Percentiles rank a stretch among this genome's conserved stretches.
These are phyloP conservation scores for Cryptoblepharus egeriae DNA, from an alignment of 2,797 vertebrate species.

Conservation along the genomic window DNA sequence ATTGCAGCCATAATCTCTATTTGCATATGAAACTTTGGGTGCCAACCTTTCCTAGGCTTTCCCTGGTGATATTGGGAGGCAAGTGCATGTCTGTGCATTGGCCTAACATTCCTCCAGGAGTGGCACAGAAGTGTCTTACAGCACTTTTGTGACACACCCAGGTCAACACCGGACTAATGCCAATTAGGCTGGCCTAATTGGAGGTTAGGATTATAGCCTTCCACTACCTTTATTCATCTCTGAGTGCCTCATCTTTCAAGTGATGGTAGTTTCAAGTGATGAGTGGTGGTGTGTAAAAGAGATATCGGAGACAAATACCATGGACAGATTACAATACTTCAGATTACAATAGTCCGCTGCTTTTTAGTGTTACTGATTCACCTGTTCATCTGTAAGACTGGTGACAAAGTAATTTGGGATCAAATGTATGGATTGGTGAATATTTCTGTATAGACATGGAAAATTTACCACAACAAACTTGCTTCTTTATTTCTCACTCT, in stretches of 20 bases:
- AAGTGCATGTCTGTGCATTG: too few relatives aligned
- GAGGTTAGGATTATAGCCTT: too few relatives aligned
- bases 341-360: background rate
- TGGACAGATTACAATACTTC: background rate
- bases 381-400: background rate
- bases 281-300: background rate
- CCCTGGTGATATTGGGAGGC: too few relatives aligned
- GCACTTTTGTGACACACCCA: too few relatives aligned
- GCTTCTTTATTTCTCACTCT: conserved; percentile 44
- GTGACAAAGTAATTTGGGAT: background rate
- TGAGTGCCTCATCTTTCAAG: too few relatives aligned
- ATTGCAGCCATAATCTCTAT: conserved; percentile 50
- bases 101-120: too few relatives aligned
- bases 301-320: background rate
- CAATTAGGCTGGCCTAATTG: too few relatives aligned
- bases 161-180: too few relatives aligned
- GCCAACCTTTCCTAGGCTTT: too few relatives aligned
- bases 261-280: background rate
- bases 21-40: conserved; percentile 39
- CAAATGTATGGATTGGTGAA: background rate
- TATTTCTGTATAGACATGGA: too few relatives aligned
- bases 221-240: too few relatives aligned
- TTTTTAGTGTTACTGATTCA: background rate
- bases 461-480: conserved; percentile 13
- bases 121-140: too few relatives aligned